Base-by-base conservation (phyloP, 1,140 invertebrate genomes). In the Chionoecetes opilio region DNA sequence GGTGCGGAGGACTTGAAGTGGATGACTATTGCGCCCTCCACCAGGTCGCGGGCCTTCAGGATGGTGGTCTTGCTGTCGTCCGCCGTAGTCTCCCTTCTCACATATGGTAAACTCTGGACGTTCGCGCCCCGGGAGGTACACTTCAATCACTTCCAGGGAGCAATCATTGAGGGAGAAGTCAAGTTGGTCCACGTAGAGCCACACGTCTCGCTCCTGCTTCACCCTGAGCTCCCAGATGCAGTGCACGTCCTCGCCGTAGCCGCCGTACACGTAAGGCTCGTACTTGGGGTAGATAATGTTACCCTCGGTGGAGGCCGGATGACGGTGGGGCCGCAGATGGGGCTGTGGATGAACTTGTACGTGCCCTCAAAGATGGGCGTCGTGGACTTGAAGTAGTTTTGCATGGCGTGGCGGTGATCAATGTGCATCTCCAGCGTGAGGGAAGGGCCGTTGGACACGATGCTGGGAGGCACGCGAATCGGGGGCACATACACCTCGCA, bases 331-430 rank as follows among this genome's bases (percentile, higher is more conserved):
- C 99, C 99, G 96, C 99, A 99, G 0, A 99, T 97, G 0, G 98
- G 98, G 29, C 98, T 98, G 96, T 99, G 99, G 8, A 98, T 98
- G 96, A 99, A 99, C 96, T 99, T 98, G 96, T 98, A 99, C 9
- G 97, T 98, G 0, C 98, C 98, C 97, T 98, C 98, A 96, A 99
- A 99, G 0, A 99, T 97, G 0, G 98, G 98, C 41, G 97, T 97
- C 9, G 98, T 97, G 96, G 98, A 98, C 97, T 99, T 99, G 97
- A 99, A 99, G 96, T 99, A 99, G 82, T 98, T 98, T 0, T 98
- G 97, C 0, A 98, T 98, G 0, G 98, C 98, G 96, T 98, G 98
- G 41, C 98, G 98, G 14, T 98, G 98, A 96, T 99, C 98, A 0
- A 99, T 98, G 31, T 98, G 98, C 92, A 99, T 97, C 96, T 98